These are phyloP conservation scores for Patiria pectinifera DNA, from an alignment of 53 echinoderm and acorn worm genomes.

Conservation along the genomic window DNA sequence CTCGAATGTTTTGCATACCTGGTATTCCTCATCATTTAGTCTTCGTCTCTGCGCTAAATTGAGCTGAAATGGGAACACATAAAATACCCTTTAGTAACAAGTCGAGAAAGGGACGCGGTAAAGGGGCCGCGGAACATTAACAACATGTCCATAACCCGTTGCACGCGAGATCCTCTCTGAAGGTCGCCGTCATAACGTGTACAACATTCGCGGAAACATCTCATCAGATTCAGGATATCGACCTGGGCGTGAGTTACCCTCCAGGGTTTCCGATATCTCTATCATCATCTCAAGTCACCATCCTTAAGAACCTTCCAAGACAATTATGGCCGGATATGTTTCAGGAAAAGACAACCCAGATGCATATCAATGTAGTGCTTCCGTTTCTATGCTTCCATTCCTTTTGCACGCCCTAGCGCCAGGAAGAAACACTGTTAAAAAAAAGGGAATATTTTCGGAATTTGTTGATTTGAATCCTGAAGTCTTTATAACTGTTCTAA, in stretches of 20 bases:
- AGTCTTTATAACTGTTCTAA: too few species aligned
- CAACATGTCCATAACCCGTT: neutral
- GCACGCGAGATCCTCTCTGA: neutral
- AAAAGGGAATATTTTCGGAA: neutral
- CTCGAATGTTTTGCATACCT: constrained; percentile 61
- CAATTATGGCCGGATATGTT: too few species aligned
- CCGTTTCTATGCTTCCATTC: neutral
- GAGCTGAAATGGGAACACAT: constrained; percentile 25
- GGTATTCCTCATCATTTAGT: constrained; percentile 84
- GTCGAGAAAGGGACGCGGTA: neutral
- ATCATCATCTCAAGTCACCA: neutral
- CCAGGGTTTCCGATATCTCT: neutral
- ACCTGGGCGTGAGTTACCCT: neutral
- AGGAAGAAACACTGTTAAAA: neutral
- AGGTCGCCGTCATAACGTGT: neutral
- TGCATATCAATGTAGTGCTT: neutral
- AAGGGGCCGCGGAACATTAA: neutral
- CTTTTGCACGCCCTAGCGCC: neutral
- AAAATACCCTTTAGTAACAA: neutral
- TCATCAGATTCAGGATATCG: neutral
- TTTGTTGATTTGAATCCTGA: neutral
- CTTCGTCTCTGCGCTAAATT: constrained; percentile 71
- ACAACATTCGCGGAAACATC: neutral
- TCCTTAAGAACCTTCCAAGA: neutral
- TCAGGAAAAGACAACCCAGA: neutral